Evolutionary conservation across 2,113 vertebrate genomes (phyloP).

Genomic region (Scopus umbretta): DNA sequence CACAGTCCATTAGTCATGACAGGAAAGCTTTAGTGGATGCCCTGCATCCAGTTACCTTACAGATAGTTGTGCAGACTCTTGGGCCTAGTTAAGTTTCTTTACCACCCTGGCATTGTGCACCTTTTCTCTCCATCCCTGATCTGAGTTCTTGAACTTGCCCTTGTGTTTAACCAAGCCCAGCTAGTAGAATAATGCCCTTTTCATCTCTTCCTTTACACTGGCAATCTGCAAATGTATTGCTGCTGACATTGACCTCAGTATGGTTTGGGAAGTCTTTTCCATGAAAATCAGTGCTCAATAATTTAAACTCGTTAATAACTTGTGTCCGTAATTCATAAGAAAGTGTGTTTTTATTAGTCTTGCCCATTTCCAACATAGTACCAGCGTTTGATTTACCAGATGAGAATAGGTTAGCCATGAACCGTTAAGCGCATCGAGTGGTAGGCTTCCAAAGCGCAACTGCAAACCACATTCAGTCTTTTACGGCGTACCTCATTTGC

Average conservation of each 20-base stretch:
- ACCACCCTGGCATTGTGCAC: background rate
- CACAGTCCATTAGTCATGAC: background rate
- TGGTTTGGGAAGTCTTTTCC: background rate
- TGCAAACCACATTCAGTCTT: background rate
- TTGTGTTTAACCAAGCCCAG: background rate
- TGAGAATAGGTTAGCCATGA: background rate
- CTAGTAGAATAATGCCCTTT: background rate
- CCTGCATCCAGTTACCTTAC: background rate
- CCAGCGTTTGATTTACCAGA: background rate
- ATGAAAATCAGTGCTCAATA: background rate
- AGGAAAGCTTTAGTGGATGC: background rate
- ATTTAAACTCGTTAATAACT: background rate
- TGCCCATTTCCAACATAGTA: background rate
- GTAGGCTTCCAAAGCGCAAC: background rate
- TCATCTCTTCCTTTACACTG: background rate
- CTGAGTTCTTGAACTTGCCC: background rate
- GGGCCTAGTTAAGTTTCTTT: background rate
- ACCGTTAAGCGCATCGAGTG: background rate
- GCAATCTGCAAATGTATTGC: background rate
- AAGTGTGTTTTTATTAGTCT: background rate
- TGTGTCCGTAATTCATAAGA: background rate
- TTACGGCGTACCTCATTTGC: background rate
- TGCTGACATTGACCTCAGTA: background rate
- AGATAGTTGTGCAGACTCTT: background rate
- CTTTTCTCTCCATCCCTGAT: background rate